phyloP scores from a whole-genome alignment of 2,888 invertebrate genomes.

The Yponomeuta sedellus region DNA sequence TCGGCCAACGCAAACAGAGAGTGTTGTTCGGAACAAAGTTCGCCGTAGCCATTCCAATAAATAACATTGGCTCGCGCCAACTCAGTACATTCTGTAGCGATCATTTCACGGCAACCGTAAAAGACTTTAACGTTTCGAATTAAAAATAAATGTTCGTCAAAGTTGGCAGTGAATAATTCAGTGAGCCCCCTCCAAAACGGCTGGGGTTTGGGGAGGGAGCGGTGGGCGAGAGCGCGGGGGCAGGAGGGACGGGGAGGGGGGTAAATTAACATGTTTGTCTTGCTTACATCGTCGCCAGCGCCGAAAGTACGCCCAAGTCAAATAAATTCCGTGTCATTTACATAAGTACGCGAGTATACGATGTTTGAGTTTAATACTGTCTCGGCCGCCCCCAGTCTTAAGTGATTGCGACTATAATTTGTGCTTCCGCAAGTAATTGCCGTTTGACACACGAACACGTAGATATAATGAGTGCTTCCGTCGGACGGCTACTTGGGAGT shows the following conservation, averaged over 20 bases:
- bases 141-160: conserved; percentile 58
- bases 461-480: no score
- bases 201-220: conserved; percentile 14
- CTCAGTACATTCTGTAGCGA: not conserved
- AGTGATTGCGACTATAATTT: conserved; percentile 41
- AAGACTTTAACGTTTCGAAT: conserved; percentile 38
- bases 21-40: no score
- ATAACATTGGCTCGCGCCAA: not conserved
- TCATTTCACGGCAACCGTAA: conserved; percentile 24
- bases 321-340: conserved; percentile 71
- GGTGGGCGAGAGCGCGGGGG: conserved; percentile 13
- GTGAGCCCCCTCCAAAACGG: conserved; percentile 27
- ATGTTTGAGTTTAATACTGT: conserved; percentile 61
- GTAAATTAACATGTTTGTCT: conserved; percentile 75
- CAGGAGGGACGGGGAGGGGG: conserved; percentile 36
- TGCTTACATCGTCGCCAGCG: conserved; percentile 69
- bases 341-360: conserved; percentile 50
- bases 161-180: conserved; percentile 57
- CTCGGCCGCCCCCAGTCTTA: conserved; percentile 33
- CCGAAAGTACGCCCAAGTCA: conserved; percentile 71
- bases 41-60: not conserved
- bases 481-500: not conserved
- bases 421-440: not conserved
- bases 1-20: not conserved
- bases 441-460: not conserved